Percentiles rank a stretch among this genome's conserved stretches.
Conservation (phyloP, 2,888 invertebrate species). For the Apoderus coryli region DNA sequence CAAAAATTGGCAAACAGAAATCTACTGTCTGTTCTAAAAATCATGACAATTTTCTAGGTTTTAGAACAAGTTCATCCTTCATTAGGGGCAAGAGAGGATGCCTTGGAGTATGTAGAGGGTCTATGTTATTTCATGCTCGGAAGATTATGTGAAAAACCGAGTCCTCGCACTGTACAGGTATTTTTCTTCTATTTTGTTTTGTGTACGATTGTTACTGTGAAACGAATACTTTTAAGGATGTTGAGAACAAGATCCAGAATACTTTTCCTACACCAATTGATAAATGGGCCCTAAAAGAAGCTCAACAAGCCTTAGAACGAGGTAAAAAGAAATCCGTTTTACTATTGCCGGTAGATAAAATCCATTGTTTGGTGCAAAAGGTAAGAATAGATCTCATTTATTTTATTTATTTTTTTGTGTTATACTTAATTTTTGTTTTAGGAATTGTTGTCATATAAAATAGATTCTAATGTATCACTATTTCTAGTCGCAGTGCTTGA, state of each 20-base stretch:
- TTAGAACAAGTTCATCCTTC: conserved; percentile 84
- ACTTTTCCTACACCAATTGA: conserved; percentile 93
- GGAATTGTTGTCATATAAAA: conserved; percentile 78
- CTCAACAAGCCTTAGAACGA: conserved; percentile 67
- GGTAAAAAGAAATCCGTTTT: conserved; percentile 61
- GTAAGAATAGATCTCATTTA: conserved; percentile 28
- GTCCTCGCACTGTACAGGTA: conserved; percentile 66
- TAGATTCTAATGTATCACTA: conserved; percentile 73
- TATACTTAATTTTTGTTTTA: conserved; percentile 35
- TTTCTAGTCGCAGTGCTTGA: conserved; percentile 89
- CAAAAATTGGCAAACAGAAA: too few relatives aligned
- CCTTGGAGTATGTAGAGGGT: conserved; percentile 82
- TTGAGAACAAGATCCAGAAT: conserved; percentile 81
- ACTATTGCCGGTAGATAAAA: conserved; percentile 72
- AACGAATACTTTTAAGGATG: conserved; percentile 46
- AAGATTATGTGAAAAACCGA: conserved; percentile 74
- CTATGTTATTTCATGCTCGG: conserved; percentile 77
- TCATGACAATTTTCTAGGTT: conserved; percentile 59
- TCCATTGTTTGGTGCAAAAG: conserved; percentile 76
- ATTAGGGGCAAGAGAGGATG: conserved; percentile 72
- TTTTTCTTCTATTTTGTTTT: conserved; percentile 3
- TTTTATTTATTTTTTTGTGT: background rate
- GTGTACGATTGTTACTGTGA: conserved; percentile 4
- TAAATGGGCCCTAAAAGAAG: conserved; percentile 84
- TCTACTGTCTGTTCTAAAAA: too few relatives aligned